Conservation (phyloP, 2,797 vertebrate species). For the Toxotes lorentzi region DNA sequence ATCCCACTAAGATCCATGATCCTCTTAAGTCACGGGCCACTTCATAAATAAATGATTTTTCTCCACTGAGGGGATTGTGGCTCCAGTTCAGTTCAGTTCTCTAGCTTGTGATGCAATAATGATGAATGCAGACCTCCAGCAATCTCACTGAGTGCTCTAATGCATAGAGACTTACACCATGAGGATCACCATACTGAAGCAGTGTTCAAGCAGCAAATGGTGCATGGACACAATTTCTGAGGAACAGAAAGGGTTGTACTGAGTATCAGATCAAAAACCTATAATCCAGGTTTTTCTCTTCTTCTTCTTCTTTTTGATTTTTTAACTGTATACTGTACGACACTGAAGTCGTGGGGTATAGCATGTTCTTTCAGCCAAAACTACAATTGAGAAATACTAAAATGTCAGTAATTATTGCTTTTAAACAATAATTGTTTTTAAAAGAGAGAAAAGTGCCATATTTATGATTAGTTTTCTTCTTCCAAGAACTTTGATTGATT, state of each 20-base stretch:
- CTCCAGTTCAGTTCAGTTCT: conserved; percentile 62
- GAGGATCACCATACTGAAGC: conserved; percentile 26
- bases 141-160: conserved; percentile 60
- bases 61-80: conserved; percentile 59
- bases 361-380: background rate
- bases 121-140: conserved; percentile 58
- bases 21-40: conserved; percentile 71
- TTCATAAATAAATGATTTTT: conserved; percentile 79
- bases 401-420: background rate
- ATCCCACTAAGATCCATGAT: conserved; percentile 65
- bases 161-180: conserved; percentile 43
- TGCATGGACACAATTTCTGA: conserved; percentile 9
- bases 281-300: no score
- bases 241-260: background rate
- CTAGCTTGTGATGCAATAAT: conserved; percentile 65
- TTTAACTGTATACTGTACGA: background rate
- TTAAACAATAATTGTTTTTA: background rate
- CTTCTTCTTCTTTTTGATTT: background rate
- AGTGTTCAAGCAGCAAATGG: conserved; percentile 16
- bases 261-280: background rate
- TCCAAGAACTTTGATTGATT: background rate
- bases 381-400: background rate
- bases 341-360: background rate
- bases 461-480: background rate
- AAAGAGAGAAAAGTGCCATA: background rate